These are phyloP conservation scores for Zosterops borbonicus DNA, from an alignment of 2,113 vertebrate species.

Conservation along the genomic window DNA sequence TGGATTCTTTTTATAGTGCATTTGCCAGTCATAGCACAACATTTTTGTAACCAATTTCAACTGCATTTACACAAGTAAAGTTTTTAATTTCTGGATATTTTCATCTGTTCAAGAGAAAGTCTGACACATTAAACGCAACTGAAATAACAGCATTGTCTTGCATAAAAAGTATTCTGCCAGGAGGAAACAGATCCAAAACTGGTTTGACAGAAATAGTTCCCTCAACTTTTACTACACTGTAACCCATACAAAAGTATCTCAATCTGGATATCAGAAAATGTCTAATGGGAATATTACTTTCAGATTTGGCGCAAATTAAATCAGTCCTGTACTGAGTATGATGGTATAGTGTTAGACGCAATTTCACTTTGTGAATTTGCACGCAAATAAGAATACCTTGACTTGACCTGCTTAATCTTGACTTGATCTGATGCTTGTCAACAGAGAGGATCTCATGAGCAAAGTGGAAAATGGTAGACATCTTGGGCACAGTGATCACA, in stretches of 20 bases:
- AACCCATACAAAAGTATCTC: neutral
- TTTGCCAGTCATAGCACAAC: neutral
- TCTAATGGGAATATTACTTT: neutral
- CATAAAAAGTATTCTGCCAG: neutral
- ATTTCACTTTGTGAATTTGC: neutral
- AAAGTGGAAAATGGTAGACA: neutral
- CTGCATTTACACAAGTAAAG: neutral
- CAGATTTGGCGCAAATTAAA: neutral
- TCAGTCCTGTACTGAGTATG: neutral
- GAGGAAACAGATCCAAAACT: neutral
- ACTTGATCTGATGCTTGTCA: neutral
- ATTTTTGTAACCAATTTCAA: neutral
- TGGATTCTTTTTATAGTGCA: neutral
- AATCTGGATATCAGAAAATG: neutral
- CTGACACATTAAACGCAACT: neutral
- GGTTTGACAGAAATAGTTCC: neutral
- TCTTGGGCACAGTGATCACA: neutral
- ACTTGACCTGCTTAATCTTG: neutral
- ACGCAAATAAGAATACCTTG: neutral
- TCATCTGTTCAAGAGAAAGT: neutral
- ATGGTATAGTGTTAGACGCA: neutral
- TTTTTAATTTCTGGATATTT: neutral
- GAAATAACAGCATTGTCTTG: neutral
- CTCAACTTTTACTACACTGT: neutral
- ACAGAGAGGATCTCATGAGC: neutral